Evolutionary conservation across 2,797 vertebrate species (phyloP), one percentile per base, ranked within the genome.

Genomic region (Amazonetta brasiliensis): DNA sequence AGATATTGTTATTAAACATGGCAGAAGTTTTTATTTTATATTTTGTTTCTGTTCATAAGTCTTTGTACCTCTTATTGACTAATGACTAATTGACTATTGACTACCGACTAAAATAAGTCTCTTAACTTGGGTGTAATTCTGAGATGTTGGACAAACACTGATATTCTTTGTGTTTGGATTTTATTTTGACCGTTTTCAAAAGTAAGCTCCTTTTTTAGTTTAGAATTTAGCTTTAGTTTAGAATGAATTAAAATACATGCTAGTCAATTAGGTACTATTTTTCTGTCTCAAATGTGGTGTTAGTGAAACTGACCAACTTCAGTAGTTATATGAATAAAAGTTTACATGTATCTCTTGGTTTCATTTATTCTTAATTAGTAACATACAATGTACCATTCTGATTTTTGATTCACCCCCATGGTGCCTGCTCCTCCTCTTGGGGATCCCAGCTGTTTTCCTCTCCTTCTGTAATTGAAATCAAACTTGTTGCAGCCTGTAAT

Each of bases 381-480:
- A 50, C 93, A 95, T 95, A 87, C 92, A 97, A 94, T 95, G 95
- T 98, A 96, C 92, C 54, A 94, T 97, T 95, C 89, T 97, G 93
- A 96, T 96, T 95, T 95, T 95, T 95, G 76, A 95, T 97, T 98
- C 94, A 96, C 83, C 96, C 97, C 64, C 78, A 97, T 97, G 92
- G 88, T 97, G 97, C 77, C 58, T 97, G 72, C 48, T 91, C 87
- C 91, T 95, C 82, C 95, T 96, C 92, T 96, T 80, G 95, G 97
- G 97, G 93, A 97, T 97, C 91, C 97, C 98, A 98, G 97, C 97
- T 98, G 98, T 98, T 98, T 98, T 95, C 63, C 82, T 97, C 94
- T 97, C 96, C 95, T 97, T 76, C 94, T 97, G 93, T 98, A 98
- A 98, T 97, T 98, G 97, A 98, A 98, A 98, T 98, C 95, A 97